Conservation (phyloP, 2,113 vertebrate genomes). For the Phalacrocorax pelagicus region DNA sequence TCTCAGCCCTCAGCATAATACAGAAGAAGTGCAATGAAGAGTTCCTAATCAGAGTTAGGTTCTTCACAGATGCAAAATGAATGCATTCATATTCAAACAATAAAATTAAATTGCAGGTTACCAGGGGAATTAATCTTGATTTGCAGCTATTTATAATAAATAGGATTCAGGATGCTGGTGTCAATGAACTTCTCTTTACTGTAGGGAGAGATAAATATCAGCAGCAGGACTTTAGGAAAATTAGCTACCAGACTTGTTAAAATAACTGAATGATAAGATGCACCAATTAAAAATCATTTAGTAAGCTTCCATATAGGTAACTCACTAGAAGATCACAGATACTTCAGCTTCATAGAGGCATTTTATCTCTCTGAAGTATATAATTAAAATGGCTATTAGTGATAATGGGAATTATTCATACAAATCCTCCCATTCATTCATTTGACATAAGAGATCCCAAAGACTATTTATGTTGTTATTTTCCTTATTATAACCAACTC, state of each 20-base stretch:
- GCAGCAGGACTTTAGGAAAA: conserved; percentile 16
- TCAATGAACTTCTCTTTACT: neutral
- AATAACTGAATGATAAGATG: neutral
- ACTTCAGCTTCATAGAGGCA: neutral
- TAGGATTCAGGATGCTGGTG: neutral
- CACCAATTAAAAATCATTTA: conserved; percentile 31
- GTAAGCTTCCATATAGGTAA: neutral
- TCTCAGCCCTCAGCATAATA: neutral
- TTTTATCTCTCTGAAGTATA: neutral
- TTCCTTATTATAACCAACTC: neutral
- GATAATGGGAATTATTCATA: neutral
- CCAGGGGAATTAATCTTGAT: conserved; percentile 49
- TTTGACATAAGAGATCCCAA: neutral
- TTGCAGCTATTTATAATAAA: conserved; percentile 43
- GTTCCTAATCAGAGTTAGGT: neutral
- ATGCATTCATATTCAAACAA: conserved; percentile 10
- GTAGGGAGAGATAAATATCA: neutral
- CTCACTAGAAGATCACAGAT: neutral
- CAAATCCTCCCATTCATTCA: neutral
- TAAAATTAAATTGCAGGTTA: conserved; percentile 37
- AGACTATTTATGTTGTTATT: neutral
- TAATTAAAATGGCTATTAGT: conserved; percentile 7
- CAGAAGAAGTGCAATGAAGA: neutral
- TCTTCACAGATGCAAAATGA: conserved; percentile 2
- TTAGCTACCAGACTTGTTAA: neutral